These are phyloP conservation scores for Epizoanthus illoricatus DNA, from an alignment of 92 coral and sea anemone genomes.

Conservation along the genomic window DNA sequence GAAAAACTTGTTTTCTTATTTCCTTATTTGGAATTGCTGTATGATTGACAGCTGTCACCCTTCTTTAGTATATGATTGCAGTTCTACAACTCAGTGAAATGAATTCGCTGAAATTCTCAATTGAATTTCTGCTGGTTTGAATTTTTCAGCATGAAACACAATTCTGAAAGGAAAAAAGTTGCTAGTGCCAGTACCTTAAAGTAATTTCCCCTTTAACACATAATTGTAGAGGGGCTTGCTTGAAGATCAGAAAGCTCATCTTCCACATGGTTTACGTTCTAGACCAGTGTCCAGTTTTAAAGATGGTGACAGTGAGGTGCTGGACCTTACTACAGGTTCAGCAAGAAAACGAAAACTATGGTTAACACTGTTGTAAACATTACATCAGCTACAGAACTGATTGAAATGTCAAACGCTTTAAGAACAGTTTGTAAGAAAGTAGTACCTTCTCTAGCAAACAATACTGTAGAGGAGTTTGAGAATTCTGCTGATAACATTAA, in stretches of 20 bases:
- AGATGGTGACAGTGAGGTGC: constrained; percentile 69
- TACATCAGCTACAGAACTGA: constrained; percentile 50
- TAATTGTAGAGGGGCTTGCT: constrained; percentile 41
- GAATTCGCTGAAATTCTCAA: too few relatives aligned
- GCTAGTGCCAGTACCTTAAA: too few relatives aligned
- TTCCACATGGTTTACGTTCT: constrained; percentile 40
- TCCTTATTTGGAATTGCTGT: too few relatives aligned
- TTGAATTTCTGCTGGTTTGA: too few relatives aligned
- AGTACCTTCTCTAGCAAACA: constrained; percentile 56
- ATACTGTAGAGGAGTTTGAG: constrained; percentile 53
- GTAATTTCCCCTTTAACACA: neutral
- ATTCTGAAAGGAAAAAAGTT: too few relatives aligned
- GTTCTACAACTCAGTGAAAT: too few relatives aligned
- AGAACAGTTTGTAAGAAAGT: constrained; percentile 28
- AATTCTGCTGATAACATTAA: constrained; percentile 13
- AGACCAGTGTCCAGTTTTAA: constrained; percentile 33
- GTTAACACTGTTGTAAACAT: constrained; percentile 56
- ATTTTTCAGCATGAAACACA: too few relatives aligned
- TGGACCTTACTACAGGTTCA: constrained; percentile 60
- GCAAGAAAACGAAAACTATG: constrained; percentile 56
- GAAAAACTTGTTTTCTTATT: too few relatives aligned
- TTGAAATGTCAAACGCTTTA: neutral
- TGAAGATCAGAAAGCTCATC: constrained; percentile 52
- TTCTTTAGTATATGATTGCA: too few relatives aligned
- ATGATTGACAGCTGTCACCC: too few relatives aligned